Evolutionary conservation across 2,113 vertebrate species (phyloP).

Genomic region (Pseudolaguvia tuberculata): DNA sequence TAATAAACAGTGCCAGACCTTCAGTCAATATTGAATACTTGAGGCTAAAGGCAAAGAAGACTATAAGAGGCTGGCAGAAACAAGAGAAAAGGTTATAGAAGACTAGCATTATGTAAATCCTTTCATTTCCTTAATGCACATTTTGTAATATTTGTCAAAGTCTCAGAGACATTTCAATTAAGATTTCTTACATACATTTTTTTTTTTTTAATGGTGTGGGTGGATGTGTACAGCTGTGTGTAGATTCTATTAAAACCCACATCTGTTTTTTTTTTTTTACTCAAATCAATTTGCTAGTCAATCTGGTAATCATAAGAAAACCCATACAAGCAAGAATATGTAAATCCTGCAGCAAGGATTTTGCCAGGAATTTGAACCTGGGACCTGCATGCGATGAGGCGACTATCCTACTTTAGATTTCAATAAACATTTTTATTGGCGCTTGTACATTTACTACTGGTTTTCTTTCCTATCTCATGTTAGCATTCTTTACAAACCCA

Average conservation of each 20-base stretch:
- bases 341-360: not conserved
- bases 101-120: not conserved
- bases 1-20: conserved; percentile 18
- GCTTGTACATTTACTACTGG: no score
- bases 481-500: no score
- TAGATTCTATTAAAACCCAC: not conserved
- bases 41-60: not conserved
- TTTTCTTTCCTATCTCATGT: no score
- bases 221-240: no score
- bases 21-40: not conserved
- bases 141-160: not conserved
- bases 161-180: not conserved
- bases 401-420: no score
- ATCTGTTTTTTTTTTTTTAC: not conserved
- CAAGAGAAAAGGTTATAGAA: not conserved
- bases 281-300: not conserved
- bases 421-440: no score
- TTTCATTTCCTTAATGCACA: not conserved
- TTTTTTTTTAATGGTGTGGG: not conserved
- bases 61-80: not conserved
- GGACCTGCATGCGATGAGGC: no score
- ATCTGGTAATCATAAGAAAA: not conserved
- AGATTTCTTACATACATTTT: not conserved
- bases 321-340: not conserved
- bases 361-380: no score